These are phyloP conservation scores for Astreopora myriophthalma DNA, from an alignment of 64 coral and sea anemone species.

Conservation along the genomic window DNA sequence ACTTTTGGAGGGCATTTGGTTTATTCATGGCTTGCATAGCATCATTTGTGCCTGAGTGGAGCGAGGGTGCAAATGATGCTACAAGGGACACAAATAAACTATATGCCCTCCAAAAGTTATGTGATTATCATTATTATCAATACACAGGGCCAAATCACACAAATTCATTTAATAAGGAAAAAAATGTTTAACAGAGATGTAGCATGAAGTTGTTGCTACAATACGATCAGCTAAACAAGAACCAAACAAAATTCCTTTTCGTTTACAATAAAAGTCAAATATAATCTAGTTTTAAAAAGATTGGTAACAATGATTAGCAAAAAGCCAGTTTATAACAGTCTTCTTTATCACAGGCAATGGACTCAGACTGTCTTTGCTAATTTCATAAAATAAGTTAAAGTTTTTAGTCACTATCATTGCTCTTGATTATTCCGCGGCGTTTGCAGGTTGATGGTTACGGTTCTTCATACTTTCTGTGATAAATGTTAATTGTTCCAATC, in stretches of 20 bases:
- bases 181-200: not conserved
- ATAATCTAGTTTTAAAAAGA: constrained; percentile 9
- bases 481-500: constrained; percentile 36
- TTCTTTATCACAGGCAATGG: not conserved
- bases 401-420: not conserved
- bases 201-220: constrained; percentile 15
- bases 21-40: too few species aligned
- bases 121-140: too few species aligned
- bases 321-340: constrained; percentile 6
- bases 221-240: not conserved
- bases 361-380: not conserved
- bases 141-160: too few species aligned
- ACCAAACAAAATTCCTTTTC: not conserved
- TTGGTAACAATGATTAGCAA: constrained; percentile 11
- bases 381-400: not conserved
- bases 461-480: constrained; percentile 18
- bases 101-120: too few species aligned
- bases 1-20: too few species aligned
- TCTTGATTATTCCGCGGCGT: constrained; percentile 49
- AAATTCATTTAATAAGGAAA: too few species aligned
- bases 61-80: too few species aligned
- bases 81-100: too few species aligned
- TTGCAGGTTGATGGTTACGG: constrained; percentile 12
- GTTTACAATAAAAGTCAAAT: constrained; percentile 6
- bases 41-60: too few species aligned